A percentile compares a stretch with the other conserved stretches of the same genome.
Evolutionary conservation across 2,113 vertebrate species (phyloP).

Genomic region (Clinocottus analis): DNA sequence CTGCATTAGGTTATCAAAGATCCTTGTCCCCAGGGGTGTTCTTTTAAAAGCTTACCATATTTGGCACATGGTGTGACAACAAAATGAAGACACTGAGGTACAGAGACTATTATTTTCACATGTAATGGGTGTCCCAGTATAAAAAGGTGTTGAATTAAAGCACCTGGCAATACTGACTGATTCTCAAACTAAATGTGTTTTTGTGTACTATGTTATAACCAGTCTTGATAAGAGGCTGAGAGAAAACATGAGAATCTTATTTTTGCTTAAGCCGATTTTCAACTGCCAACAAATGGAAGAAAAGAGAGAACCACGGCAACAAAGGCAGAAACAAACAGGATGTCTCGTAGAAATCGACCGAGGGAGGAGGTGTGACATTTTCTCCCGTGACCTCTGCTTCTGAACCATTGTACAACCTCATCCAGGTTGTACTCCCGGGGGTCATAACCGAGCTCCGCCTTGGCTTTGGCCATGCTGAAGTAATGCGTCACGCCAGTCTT

Average conservation of each 20-base stretch:
- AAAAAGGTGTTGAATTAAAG: not conserved
- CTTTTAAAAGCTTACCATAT: not conserved
- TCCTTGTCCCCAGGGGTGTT: not conserved
- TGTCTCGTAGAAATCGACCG: conserved; percentile 64
- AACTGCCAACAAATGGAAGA: conserved; percentile 74
- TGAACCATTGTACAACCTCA: conserved; percentile 92
- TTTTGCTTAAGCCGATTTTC: conserved; percentile 14
- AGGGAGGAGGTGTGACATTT: conserved; percentile 45
- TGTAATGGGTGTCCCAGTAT: not conserved
- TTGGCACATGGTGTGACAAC: not conserved
- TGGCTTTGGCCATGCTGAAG: conserved; percentile 92
- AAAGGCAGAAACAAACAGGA: conserved; percentile 79
- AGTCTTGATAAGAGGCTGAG: not conserved
- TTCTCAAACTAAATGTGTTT: not conserved
- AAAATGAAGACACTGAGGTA: not conserved
- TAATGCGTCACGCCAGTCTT: conserved; percentile 95
- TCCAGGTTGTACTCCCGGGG: conserved; percentile 84
- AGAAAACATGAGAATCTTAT: conserved; percentile 1
- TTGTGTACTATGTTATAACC: not conserved
- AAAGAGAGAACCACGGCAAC: conserved; percentile 78
- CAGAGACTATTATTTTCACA: not conserved
- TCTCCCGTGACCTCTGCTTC: conserved; percentile 83
- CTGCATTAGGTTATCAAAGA: not conserved
- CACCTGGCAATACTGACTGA: not conserved
- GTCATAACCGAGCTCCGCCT: conserved; percentile 87